Percentiles rank a stretch among this genome's conserved stretches.
Evolutionary conservation across 1,140 invertebrate genomes (phyloP).

Genomic region (Monochamus saltuarius): DNA sequence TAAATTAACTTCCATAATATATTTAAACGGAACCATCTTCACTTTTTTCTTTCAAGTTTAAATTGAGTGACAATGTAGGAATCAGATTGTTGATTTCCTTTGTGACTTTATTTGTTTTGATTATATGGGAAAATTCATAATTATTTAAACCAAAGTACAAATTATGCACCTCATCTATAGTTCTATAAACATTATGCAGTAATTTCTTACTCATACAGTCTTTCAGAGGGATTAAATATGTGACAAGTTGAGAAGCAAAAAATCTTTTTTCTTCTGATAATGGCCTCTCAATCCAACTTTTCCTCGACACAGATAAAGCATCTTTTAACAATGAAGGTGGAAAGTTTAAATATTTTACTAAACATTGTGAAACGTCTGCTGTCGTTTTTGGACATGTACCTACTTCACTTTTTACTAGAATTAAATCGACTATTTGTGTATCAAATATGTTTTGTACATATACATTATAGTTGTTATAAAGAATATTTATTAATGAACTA

Average conservation of each 20-base stretch:
- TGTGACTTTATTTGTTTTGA: constrained; percentile 17
- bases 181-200: constrained; percentile 22
- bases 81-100: constrained; percentile 24
- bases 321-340: constrained; percentile 21
- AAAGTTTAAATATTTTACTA: constrained; percentile 30
- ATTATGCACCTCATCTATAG: constrained; percentile 26
- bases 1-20: too few relatives aligned
- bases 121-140: constrained; percentile 24
- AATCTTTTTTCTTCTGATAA: constrained; percentile 24
- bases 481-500: constrained; percentile 23
- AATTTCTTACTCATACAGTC: constrained; percentile 24
- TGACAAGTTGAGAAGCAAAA: constrained; percentile 28
- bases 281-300: constrained; percentile 26
- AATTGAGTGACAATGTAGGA: background rate
- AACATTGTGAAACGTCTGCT: constrained; percentile 24
- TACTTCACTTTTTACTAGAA: constrained; percentile 25
- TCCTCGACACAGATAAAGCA: constrained; percentile 15
- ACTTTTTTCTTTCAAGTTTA: too few relatives aligned
- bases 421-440: constrained; percentile 31
- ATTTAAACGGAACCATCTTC: too few relatives aligned
- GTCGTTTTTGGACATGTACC: constrained; percentile 1
- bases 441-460: constrained; percentile 31
- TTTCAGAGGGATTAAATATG: constrained; percentile 29
- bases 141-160: constrained; percentile 21
- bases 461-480: constrained; percentile 27